Conservation (phyloP, 2,888 invertebrate genomes). For the Clusia tigrina region DNA sequence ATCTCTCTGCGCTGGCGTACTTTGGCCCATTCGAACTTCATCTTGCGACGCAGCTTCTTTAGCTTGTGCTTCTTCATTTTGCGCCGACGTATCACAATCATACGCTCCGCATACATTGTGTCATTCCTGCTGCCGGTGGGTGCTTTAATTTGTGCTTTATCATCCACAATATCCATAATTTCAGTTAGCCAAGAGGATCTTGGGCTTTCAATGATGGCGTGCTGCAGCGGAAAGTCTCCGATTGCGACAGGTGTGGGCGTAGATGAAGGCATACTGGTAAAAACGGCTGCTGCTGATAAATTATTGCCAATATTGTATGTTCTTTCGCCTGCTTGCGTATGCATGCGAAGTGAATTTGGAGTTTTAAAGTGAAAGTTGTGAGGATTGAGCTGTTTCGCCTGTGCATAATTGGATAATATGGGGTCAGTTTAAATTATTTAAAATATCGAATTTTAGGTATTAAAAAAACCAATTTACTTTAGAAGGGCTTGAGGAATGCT, state of each 20-base stretch:
- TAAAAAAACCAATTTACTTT: too few relatives aligned
- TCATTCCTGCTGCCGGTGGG: conserved; percentile 51
- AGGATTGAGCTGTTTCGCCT: conserved; percentile 45
- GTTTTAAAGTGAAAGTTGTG: conserved; percentile 18
- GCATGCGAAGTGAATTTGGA: conserved; percentile 30
- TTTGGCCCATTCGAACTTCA: conserved; percentile 80
- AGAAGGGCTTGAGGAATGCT: too few relatives aligned
- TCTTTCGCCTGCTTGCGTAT: conserved; percentile 27
- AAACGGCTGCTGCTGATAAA: conserved; percentile 18
- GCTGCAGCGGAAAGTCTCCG: conserved; percentile 43
- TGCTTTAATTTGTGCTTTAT: conserved; percentile 37
- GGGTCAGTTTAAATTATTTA: conserved; percentile 41
- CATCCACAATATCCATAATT: conserved; percentile 54
- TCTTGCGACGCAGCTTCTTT: conserved; percentile 79
- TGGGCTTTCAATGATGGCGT: conserved; percentile 50
- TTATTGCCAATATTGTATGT: conserved; percentile 2
- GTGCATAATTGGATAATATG: conserved; percentile 61
- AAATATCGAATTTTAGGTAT: background rate
- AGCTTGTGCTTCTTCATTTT: conserved; percentile 91
- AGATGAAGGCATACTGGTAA: conserved; percentile 24
- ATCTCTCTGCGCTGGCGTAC: conserved; percentile 75
- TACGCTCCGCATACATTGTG: conserved; percentile 75
- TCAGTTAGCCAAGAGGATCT: conserved; percentile 49
- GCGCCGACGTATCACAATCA: conserved; percentile 79
- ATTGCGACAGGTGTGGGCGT: conserved; percentile 44